Percentiles rank a stretch among this genome's conserved stretches.
phyloP scores from a whole-genome alignment of 1,140 invertebrate genomes.

The Gryllus bimaculatus region DNA sequence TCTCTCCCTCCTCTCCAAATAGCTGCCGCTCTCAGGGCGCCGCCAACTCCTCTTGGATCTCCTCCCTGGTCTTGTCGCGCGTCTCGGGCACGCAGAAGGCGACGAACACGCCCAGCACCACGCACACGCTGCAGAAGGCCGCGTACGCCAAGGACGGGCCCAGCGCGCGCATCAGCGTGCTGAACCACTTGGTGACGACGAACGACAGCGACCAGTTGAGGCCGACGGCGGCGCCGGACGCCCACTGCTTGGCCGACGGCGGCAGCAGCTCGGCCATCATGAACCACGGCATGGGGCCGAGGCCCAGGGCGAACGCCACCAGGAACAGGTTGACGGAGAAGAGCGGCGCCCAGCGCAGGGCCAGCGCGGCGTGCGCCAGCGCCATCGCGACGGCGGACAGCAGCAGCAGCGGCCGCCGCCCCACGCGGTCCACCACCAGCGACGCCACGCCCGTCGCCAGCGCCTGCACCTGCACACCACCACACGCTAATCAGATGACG shows the following conservation, averaged over 20 bases:
- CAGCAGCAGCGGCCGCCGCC: constrained; percentile 43
- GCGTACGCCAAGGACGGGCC: constrained; percentile 57
- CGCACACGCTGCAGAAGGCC: constrained; percentile 58
- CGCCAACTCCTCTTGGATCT: constrained; percentile 59
- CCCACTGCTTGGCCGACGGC: neutral
- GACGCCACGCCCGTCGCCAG: constrained; percentile 35
- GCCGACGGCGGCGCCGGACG: constrained; percentile 6
- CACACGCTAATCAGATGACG: too few relatives aligned
- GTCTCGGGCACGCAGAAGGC: constrained; percentile 66
- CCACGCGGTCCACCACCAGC: constrained; percentile 37
- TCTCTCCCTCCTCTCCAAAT: too few relatives aligned
- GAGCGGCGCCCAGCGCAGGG: constrained; percentile 22
- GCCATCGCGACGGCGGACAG: constrained; percentile 39
- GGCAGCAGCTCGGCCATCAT: constrained; percentile 21
- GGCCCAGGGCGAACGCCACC: constrained; percentile 14
- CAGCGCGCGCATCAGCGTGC: neutral
- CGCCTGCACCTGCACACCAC: constrained; percentile 30
- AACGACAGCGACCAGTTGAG: constrained; percentile 18
- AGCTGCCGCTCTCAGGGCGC: neutral
- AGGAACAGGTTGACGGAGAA: constrained; percentile 16
- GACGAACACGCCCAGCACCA: constrained; percentile 58
- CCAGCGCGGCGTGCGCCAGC: constrained; percentile 32
- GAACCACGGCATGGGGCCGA: constrained; percentile 20
- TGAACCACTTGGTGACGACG: constrained; percentile 20
- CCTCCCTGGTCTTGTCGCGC: constrained; percentile 61